These are phyloP conservation scores for Camptogramma bilineatum DNA, from an alignment of 2,888 invertebrate species.

Conservation along the genomic window DNA sequence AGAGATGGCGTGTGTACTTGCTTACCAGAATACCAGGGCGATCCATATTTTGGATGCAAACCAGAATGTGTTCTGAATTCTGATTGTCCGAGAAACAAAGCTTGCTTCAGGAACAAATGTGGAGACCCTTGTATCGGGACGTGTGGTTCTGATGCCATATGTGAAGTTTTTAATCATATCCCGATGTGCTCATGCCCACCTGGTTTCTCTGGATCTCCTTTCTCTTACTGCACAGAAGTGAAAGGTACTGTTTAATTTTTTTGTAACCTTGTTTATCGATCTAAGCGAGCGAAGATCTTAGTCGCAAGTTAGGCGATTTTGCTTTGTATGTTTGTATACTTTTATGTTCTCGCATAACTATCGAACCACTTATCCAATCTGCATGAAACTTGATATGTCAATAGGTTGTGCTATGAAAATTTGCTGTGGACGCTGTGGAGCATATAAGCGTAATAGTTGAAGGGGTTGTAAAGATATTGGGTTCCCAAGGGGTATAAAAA, in stretches of 20 bases:
- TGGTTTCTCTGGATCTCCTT: constrained; percentile 88
- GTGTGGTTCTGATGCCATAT: constrained; percentile 87
- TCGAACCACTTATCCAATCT: too few species aligned
- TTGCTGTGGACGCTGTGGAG: too few species aligned
- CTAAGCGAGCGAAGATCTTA: too few species aligned
- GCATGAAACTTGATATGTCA: too few species aligned
- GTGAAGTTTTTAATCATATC: constrained; percentile 88
- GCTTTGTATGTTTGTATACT: too few species aligned
- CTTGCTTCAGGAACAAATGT: constrained; percentile 91
- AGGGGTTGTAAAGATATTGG: too few species aligned
- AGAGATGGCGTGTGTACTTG: constrained; percentile 89
- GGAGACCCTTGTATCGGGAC: constrained; percentile 89
- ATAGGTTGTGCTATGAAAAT: too few species aligned
- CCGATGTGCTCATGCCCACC: constrained; percentile 88
- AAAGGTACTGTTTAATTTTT: constrained; percentile 55
- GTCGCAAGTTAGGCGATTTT: too few species aligned
- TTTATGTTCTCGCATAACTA: too few species aligned
- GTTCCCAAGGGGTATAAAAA: too few species aligned
- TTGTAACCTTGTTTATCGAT: background rate
- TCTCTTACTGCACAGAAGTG: constrained; percentile 83
- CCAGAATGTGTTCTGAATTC: constrained; percentile 92
- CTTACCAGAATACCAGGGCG: constrained; percentile 89
- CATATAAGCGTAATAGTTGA: too few species aligned
- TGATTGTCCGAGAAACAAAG: constrained; percentile 88
- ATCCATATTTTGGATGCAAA: constrained; percentile 90